Conservation (phyloP, 2,888 invertebrate genomes). For the Hipparchia semele region DNA sequence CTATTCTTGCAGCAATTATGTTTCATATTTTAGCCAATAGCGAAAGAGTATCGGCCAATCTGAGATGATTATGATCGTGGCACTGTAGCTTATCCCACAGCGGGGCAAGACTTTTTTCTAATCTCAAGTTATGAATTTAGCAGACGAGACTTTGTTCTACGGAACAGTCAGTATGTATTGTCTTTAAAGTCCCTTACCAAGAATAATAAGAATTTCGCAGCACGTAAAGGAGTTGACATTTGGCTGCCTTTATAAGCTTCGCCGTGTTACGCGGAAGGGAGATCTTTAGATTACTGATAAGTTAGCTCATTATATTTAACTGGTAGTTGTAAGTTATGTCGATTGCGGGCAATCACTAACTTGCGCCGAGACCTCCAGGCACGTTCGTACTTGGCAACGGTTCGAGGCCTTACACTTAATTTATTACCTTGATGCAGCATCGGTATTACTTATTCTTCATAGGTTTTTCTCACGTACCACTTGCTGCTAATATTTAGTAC, state of each 20-base stretch:
- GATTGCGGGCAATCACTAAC: constrained; percentile 32
- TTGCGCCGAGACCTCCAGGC: constrained; percentile 32
- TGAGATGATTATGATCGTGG: too few relatives aligned
- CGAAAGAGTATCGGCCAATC: too few relatives aligned
- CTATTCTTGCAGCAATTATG: too few relatives aligned
- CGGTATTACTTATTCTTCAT: constrained; percentile 17
- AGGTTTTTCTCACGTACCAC: constrained; percentile 18
- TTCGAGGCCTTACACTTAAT: constrained; percentile 29
- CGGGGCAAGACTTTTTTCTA: too few relatives aligned
- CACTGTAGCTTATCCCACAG: too few relatives aligned
- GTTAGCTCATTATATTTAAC: constrained; percentile 38
- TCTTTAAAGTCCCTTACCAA: background rate
- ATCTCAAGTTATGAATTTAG: too few relatives aligned
- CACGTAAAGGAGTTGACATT: background rate
- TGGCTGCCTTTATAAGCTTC: constrained; percentile 8
- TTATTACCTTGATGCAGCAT: constrained; percentile 32
- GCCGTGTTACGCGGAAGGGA: constrained; percentile 27
- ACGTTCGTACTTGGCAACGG: constrained; percentile 36
- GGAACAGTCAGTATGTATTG: background rate
- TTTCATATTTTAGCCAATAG: too few relatives aligned
- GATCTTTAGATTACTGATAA: constrained; percentile 34
- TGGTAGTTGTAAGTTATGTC: constrained; percentile 35
- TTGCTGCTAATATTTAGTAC: constrained; percentile 15
- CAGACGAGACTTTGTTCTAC: too few relatives aligned
- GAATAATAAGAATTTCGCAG: too few relatives aligned